Evolutionary conservation across 2,888 invertebrate genomes (phyloP).

Genomic region (Lomographa bimaculata): DNA sequence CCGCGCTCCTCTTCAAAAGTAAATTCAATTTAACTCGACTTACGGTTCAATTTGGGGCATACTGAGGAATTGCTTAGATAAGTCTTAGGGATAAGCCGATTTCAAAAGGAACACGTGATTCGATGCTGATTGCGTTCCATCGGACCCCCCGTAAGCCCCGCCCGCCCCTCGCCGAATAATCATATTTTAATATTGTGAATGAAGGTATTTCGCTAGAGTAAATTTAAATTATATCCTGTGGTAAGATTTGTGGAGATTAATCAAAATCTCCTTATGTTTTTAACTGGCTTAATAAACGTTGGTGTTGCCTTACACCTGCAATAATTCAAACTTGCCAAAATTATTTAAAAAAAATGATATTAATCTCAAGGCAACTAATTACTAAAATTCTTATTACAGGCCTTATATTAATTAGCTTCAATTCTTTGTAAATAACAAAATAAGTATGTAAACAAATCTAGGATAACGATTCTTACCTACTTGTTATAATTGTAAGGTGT

Average conservation of each 20-base stretch:
- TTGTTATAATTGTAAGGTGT: too few species aligned
- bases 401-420: too few species aligned
- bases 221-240: constrained; percentile 55
- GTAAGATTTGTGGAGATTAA: constrained; percentile 9
- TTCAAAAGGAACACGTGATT: constrained; percentile 79
- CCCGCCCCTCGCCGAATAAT: constrained; percentile 49
- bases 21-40: constrained; percentile 35
- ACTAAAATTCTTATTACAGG: too few species aligned
- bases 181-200: constrained; percentile 80
- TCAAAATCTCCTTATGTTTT: constrained; percentile 2
- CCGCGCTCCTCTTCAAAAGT: constrained; percentile 35
- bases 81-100: constrained; percentile 72
- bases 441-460: too few species aligned
- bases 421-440: too few species aligned
- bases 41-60: constrained; percentile 47
- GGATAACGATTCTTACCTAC: too few species aligned
- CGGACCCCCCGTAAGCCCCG: constrained; percentile 40
- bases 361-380: too few species aligned
- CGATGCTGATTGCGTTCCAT: constrained; percentile 72
- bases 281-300: constrained; percentile 9
- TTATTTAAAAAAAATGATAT: too few species aligned
- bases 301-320: too few species aligned
- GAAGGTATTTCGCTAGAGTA: constrained; percentile 69
- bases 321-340: too few species aligned
- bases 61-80: constrained; percentile 44